A percentile compares a stretch with the other conserved stretches of the same genome.
These are phyloP conservation scores for Orchestia grillus DNA, from an alignment of 1,140 invertebrate species.

Conservation along the genomic window DNA sequence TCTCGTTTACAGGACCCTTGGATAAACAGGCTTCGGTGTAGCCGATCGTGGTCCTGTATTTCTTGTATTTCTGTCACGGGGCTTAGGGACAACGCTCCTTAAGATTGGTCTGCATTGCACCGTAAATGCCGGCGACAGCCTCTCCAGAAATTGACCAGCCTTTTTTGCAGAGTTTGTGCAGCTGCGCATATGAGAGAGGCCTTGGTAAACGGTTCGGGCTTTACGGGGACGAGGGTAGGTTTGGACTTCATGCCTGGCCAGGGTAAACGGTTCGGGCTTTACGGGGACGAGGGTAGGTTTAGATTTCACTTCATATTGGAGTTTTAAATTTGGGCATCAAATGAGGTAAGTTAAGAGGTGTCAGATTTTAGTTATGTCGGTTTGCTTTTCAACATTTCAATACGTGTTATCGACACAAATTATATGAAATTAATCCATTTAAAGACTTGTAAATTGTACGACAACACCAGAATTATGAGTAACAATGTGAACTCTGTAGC, in stretches of 20 bases:
- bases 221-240: background rate
- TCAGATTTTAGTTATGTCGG: background rate
- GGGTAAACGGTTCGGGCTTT: background rate
- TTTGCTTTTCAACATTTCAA: background rate
- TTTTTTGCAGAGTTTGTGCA: slow-evolving; percentile 36
- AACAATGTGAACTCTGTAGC: too few species aligned
- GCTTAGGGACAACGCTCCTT: background rate
- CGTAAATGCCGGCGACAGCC: slow-evolving; percentile 43
- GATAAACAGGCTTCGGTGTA: slow-evolving; percentile 45
- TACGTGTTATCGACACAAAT: too few species aligned
- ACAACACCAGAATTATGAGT: too few species aligned
- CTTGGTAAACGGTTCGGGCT: background rate
- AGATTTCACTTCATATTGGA: background rate
- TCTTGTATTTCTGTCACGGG: slow-evolving; percentile 46
- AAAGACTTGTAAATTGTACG: too few species aligned
- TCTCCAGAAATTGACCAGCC: slow-evolving; percentile 32
- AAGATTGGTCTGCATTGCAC: slow-evolving; percentile 41
- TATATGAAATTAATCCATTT: too few species aligned
- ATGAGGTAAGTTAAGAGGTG: background rate
- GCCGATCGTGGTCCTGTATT: slow-evolving; percentile 39
- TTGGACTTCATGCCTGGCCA: background rate
- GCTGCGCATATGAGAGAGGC: slow-evolving; percentile 31
- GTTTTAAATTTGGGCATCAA: background rate
- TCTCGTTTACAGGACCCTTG: background rate
- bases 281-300: background rate